Evolutionary conservation across 2,113 vertebrate species (phyloP).

Genomic region (Platichthys flesus): DNA sequence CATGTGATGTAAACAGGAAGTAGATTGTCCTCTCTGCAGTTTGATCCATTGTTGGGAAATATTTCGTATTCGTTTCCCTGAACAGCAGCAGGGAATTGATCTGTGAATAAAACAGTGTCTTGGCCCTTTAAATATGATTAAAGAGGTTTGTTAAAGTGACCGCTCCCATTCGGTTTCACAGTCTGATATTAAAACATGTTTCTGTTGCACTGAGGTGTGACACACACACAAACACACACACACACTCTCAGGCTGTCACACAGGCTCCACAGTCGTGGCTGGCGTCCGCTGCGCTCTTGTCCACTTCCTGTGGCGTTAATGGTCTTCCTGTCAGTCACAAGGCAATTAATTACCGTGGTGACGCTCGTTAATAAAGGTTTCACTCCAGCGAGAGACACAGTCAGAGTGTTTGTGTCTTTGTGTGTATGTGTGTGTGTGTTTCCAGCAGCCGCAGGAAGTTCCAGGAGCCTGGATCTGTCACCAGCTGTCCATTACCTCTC

Average conservation of each 20-base stretch:
- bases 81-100: no score
- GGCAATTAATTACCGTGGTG: slow-evolving; percentile 63
- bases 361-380: slow-evolving; percentile 68
- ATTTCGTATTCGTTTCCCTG: no score
- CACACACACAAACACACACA: slow-evolving; percentile 6
- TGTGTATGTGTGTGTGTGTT: slow-evolving; percentile 8
- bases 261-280: slow-evolving; percentile 9
- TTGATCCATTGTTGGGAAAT: no score
- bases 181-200: no score
- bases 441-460: slow-evolving; percentile 35
- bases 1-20: not conserved
- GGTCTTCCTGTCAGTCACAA: slow-evolving; percentile 67
- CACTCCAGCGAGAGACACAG: slow-evolving; percentile 26
- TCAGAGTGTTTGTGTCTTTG: slow-evolving; percentile 28
- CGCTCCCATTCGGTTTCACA: no score
- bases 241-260: slow-evolving; percentile 1
- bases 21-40: no score
- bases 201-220: not conserved
- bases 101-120: no score
- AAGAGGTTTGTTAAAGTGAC: not conserved
- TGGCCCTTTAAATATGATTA: not conserved
- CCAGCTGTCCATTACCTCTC: slow-evolving; percentile 51
- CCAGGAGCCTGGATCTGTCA: slow-evolving; percentile 49
- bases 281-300: slow-evolving; percentile 43
- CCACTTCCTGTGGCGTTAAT: slow-evolving; percentile 68